Percentiles rank a stretch among this genome's conserved stretches.
phyloP scores from a whole-genome alignment of 2,797 vertebrate genomes.

The Iguana delicatissima region DNA sequence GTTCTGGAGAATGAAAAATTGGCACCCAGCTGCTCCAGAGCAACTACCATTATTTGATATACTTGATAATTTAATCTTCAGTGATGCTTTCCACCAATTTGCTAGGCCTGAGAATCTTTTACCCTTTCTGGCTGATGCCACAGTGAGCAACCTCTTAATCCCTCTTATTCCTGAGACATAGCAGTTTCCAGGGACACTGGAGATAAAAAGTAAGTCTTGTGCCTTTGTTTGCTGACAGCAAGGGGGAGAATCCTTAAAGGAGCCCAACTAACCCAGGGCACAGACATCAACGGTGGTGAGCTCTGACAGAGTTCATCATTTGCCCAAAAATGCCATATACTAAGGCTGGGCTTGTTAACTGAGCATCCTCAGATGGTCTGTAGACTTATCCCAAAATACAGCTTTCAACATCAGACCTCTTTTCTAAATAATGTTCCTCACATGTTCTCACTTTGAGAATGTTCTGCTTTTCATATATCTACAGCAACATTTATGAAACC shows the following conservation, averaged over 20 bases:
- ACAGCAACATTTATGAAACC: conserved; percentile 55
- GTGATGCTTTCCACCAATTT: not conserved
- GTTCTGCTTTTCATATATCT: conserved; percentile 57
- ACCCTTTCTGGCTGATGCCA: not conserved
- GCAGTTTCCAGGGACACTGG: not conserved
- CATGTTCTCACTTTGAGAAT: conserved; percentile 74
- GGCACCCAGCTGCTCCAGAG: too few species aligned
- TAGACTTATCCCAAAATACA: conserved; percentile 59
- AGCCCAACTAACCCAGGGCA: not conserved
- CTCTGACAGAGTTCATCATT: not conserved
- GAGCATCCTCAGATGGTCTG: conserved; percentile 34
- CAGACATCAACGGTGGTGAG: not conserved
- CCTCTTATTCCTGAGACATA: not conserved
- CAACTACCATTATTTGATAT: not conserved
- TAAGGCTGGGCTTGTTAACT: not conserved
- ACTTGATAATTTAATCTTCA: not conserved
- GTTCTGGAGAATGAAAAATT: too few species aligned
- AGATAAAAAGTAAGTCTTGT: not conserved
- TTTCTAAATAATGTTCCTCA: conserved; percentile 52
- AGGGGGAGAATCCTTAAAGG: not conserved
- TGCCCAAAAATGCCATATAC: not conserved
- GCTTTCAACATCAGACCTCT: conserved; percentile 52
- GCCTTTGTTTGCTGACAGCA: not conserved
- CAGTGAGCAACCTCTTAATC: not conserved
- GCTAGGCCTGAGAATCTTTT: not conserved